Evolutionary conservation across 2,113 vertebrate species (phyloP), one percentile per base, ranked within the genome.

Genomic region (western clawed frog (Xenopus tropicalis)): DNA sequence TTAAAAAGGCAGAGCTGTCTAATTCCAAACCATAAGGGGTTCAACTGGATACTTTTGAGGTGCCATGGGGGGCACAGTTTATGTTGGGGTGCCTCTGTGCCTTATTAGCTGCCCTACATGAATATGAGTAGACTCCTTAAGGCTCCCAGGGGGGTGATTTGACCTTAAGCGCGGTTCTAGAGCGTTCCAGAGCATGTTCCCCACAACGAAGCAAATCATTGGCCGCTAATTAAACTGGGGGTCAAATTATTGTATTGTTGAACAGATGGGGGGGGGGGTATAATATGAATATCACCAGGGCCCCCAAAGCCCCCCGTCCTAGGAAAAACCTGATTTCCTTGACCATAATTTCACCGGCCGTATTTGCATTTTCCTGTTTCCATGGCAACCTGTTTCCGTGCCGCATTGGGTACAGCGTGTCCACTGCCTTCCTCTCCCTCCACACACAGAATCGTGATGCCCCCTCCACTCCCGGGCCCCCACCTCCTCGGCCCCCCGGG

Each of bases 291-390:
- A 29, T 29, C 25, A 29, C 6, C 25, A 29, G 25, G 6, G 25
- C 25, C 25, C 25, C 25, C 25, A 3, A 29, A 29, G 6, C 3
- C 25, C 25, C 25, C 6, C 6, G 25, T 29, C 3, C 25, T 29
- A 6, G 6, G 25, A 3, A 29, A 29, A 52, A 19, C 5, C 24
- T 19, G 2, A 3, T 6, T 22, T 61, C 22, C 11, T 23, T 13
- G 9, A 24, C 11, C 22, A 61, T 12, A 61, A 61, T 61, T 13
- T 23, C 24, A 23, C 24, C 11, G 14, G 12, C 42, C 7, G 11
- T 48, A 11, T 51, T 52, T 19, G 65, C 65, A 24, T 54, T 48
- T 51, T 51, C 9, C 46, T 25, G 66, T 68, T 68, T 46, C 23
- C 66, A 54, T 54, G 66, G 22, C 12, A 12, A 68, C 66, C 21